Evolutionary conservation across 2,113 vertebrate species (phyloP).

Genomic region (Sceloporus tristichus): DNA sequence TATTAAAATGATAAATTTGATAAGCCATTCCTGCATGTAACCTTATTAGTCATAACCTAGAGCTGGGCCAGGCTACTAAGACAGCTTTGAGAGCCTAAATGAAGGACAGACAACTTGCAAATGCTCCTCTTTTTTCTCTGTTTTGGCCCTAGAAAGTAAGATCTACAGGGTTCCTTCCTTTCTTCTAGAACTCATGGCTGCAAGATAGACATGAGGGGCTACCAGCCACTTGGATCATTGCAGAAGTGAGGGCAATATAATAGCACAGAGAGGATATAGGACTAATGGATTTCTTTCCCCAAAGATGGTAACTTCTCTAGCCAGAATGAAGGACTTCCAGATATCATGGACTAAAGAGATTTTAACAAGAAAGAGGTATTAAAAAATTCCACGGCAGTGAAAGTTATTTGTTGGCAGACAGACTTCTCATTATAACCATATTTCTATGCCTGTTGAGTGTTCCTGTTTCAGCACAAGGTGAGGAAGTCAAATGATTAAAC

Average conservation of each 20-base stretch:
- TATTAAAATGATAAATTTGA: background rate
- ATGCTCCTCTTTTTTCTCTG: background rate
- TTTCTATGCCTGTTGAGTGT: slow-evolving; percentile 33
- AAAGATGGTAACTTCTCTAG: background rate
- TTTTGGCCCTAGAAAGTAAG: background rate
- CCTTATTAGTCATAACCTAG: background rate
- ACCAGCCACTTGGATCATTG: background rate
- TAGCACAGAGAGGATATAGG: background rate
- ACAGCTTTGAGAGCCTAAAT: background rate
- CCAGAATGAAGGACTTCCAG: background rate
- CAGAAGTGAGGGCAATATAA: no score
- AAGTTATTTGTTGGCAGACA: slow-evolving; percentile 31
- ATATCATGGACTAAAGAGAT: slow-evolving; percentile 30
- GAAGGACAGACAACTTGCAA: background rate
- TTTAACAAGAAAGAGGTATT: slow-evolving; percentile 25
- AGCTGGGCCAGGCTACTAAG: background rate
- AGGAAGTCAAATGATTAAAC: background rate
- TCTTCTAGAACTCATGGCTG: background rate
- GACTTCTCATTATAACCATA: background rate
- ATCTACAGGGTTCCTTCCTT: background rate
- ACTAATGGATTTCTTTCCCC: background rate
- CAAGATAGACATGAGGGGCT: background rate
- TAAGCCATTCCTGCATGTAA: background rate
- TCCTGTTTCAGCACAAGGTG: background rate
- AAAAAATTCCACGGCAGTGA: slow-evolving; percentile 1